phyloP scores from a whole-genome alignment of 2,797 vertebrate genomes.

The Pitangus sulphuratus region DNA sequence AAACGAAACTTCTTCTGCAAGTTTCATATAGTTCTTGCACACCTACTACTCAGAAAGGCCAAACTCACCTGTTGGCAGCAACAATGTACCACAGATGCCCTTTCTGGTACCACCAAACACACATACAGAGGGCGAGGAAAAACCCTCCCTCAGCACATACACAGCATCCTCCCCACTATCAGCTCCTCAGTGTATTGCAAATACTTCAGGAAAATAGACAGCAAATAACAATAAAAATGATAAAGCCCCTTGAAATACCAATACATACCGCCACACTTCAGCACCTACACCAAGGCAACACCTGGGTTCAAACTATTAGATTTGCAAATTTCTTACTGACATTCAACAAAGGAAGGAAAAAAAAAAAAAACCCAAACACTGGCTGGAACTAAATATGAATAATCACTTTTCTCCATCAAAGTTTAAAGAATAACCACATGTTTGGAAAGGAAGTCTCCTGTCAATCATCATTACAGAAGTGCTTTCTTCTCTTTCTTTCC shows the following conservation, averaged over 20 bases:
- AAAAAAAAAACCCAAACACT: not conserved
- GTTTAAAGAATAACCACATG: not conserved
- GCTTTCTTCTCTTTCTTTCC: not conserved
- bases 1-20: not conserved
- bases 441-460: constrained; percentile 30
- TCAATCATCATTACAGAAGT: constrained; percentile 28
- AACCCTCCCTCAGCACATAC: not conserved
- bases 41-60: not conserved
- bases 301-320: not conserved
- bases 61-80: not conserved
- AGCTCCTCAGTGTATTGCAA: not conserved
- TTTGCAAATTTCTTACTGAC: not conserved
- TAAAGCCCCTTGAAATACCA: not conserved
- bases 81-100: not conserved
- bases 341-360: not conserved
- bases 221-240: not conserved
- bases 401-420: not conserved
- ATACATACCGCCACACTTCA: not conserved
- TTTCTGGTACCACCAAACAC: not conserved
- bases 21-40: not conserved
- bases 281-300: not conserved
- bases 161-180: not conserved
- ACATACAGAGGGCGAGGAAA: not conserved
- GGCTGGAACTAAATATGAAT: not conserved
- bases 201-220: not conserved